These are phyloP conservation scores for Drosophila colorata DNA, from an alignment of 2,888 invertebrate species.

Conservation along the genomic window DNA sequence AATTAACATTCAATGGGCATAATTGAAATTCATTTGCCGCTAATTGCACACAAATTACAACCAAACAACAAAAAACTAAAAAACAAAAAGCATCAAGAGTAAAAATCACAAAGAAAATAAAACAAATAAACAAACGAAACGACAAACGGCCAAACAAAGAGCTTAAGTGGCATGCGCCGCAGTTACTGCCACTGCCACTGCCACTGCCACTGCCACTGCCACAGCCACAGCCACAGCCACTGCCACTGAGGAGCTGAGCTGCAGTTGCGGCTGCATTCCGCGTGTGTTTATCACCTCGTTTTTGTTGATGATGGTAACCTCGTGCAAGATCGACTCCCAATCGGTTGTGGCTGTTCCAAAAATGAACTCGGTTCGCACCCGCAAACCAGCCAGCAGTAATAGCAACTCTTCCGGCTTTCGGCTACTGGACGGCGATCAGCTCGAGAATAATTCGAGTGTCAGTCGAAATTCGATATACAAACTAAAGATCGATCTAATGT, in stretches of 20 bases:
- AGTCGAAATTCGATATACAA: constrained; percentile 90
- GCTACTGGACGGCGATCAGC: constrained; percentile 84
- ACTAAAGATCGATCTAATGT: constrained; percentile 94
- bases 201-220: constrained; percentile 6
- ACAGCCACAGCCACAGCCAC: constrained; percentile 5
- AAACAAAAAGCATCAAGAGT: constrained; percentile 16
- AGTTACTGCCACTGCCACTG: constrained; percentile 12
- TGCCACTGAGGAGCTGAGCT: neutral
- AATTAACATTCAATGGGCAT: constrained; percentile 78
- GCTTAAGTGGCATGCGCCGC: constrained; percentile 36
- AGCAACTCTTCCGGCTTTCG: constrained; percentile 85
- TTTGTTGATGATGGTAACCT: constrained; percentile 84
- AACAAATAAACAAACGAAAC: constrained; percentile 19
- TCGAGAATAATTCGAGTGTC: constrained; percentile 84
- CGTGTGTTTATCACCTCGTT: constrained; percentile 27
- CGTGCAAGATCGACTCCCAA: constrained; percentile 84
- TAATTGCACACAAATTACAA: constrained; percentile 70
- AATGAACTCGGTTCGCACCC: constrained; percentile 79
- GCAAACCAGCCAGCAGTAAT: constrained; percentile 79
- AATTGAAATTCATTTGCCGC: constrained; percentile 75
- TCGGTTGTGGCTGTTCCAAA: constrained; percentile 81
- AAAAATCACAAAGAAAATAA: constrained; percentile 25
- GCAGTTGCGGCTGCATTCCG: constrained; percentile 25
- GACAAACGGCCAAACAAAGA: constrained; percentile 1
- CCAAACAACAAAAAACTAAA: constrained; percentile 21